Percentiles rank a stretch among this genome's conserved stretches.
phyloP scores from a whole-genome alignment of 2,797 vertebrate genomes.

The Centroberyx gerrardi region DNA sequence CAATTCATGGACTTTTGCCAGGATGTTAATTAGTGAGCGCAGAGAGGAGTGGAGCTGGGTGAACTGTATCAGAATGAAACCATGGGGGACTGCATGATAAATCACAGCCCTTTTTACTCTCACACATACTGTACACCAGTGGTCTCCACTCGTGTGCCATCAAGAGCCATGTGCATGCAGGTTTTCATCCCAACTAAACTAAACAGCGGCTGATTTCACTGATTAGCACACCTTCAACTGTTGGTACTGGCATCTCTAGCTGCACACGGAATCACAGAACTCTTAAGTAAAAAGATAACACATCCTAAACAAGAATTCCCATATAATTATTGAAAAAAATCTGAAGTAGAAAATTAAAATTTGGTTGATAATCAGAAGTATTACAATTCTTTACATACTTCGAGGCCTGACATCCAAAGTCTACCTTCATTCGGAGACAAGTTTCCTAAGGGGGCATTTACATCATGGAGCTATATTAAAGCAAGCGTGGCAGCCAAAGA shows the following conservation, averaged over 20 bases:
- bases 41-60: neutral
- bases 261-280: too few relatives aligned
- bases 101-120: neutral
- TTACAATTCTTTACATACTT: neutral
- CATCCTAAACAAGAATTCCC: neutral
- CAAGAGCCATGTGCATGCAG: too few relatives aligned
- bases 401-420: conserved; percentile 3
- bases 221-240: too few relatives aligned
- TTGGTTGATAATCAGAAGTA: neutral
- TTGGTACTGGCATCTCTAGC: too few relatives aligned
- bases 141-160: too few relatives aligned
- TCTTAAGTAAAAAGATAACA: neutral
- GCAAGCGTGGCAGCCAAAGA: conserved; percentile 19
- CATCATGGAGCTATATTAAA: conserved; percentile 7
- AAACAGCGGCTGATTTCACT: too few relatives aligned
- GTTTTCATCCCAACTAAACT: too few relatives aligned
- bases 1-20: conserved; percentile 35
- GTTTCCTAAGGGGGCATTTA: conserved; percentile 16
- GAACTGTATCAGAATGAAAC: conserved; percentile 16
- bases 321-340: neutral
- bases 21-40: conserved; percentile 22
- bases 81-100: conserved; percentile 33
- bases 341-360: neutral
- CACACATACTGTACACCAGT: neutral
- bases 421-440: conserved; percentile 9